These are phyloP conservation scores for Thrips palmi DNA, from an alignment of 1,140 invertebrate species.

Conservation along the genomic window DNA sequence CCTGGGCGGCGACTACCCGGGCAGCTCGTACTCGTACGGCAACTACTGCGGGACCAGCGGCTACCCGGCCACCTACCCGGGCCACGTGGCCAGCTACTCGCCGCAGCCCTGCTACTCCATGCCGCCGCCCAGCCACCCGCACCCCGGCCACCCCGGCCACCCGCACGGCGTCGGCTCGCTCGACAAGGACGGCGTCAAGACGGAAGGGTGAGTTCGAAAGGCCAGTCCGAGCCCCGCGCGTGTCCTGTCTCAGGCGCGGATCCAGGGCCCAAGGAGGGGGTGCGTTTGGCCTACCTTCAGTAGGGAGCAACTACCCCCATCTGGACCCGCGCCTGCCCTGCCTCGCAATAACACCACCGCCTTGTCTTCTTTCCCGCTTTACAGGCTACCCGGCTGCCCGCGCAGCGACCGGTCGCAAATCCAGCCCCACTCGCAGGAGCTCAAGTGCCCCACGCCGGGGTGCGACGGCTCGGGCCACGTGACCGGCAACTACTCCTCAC, in stretches of 20 bases:
- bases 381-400: slow-evolving; percentile 54
- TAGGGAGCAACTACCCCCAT: no score
- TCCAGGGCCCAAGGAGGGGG: no score
- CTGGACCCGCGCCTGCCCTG: slow-evolving; percentile 1
- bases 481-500: slow-evolving; percentile 70
- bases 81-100: slow-evolving; percentile 47
- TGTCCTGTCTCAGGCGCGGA: no score
- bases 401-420: slow-evolving; percentile 54
- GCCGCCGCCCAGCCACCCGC: slow-evolving; percentile 49
- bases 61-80: slow-evolving; percentile 36
- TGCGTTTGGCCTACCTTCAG: no score
- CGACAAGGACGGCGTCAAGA: no score
- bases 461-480: slow-evolving; percentile 77
- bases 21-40: slow-evolving; percentile 27
- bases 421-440: slow-evolving; percentile 54
- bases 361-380: slow-evolving; percentile 16
- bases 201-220: no score
- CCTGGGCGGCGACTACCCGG: no score
- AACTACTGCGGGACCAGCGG: slow-evolving; percentile 45
- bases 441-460: slow-evolving; percentile 81
- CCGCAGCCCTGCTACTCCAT: slow-evolving; percentile 60
- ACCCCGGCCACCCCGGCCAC: slow-evolving; percentile 55
- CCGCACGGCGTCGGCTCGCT: no score
- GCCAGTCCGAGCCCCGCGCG: no score
- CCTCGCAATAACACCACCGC: slow-evolving; percentile 8